These are phyloP conservation scores for Phaethon lepturus DNA, from an alignment of 2,113 vertebrate species.

Conservation along the genomic window DNA sequence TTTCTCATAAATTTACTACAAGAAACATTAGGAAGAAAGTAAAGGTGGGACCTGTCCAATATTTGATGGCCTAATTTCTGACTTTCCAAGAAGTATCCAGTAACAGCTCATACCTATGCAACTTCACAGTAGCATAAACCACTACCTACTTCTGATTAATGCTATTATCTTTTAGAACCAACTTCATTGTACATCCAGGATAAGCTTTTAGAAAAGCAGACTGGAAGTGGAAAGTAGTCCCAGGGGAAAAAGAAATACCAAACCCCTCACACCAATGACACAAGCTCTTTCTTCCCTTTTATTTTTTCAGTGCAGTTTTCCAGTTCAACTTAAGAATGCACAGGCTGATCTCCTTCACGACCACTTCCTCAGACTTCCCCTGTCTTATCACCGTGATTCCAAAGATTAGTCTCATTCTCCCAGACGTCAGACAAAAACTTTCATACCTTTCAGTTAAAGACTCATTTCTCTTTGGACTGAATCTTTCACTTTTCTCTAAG, in stretches of 20 bases:
- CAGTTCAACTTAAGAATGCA: neutral
- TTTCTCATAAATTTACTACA: neutral
- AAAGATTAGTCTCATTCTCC: neutral
- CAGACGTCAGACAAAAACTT: neutral
- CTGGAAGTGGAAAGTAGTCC: neutral
- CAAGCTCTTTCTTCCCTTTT: neutral
- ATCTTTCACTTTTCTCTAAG: neutral
- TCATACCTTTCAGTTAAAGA: neutral
- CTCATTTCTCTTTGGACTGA: neutral
- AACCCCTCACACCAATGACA: neutral
- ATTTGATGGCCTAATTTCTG: neutral
- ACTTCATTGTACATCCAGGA: neutral
- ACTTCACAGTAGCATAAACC: neutral
- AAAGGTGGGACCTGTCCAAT: neutral
- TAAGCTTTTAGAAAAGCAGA: neutral
- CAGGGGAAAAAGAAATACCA: neutral
- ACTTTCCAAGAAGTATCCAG: neutral
- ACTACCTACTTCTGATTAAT: neutral
- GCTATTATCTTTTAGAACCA: neutral
- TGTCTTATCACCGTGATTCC: neutral
- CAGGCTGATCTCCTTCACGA: neutral
- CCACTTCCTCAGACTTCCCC: neutral
- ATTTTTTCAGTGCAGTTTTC: neutral
- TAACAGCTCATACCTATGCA: neutral
- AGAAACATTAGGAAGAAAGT: neutral